A percentile compares a stretch with the other conserved stretches of the same genome.
Conservation (phyloP, 2,113 vertebrate genomes). For the Onychostruthus taczanowskii region DNA sequence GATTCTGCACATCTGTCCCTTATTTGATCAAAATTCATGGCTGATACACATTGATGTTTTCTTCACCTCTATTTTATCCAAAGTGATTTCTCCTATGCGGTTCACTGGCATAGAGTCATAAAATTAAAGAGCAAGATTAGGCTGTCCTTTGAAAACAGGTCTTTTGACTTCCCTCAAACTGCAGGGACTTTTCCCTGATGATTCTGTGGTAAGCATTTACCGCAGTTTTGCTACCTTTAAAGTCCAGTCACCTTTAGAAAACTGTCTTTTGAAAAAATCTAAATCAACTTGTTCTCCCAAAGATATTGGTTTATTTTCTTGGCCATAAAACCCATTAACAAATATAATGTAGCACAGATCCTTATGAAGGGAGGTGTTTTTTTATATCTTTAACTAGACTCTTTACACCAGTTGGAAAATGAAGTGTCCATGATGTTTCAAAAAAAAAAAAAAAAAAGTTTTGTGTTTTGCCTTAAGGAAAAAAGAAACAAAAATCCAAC, state of each 20-base stretch:
- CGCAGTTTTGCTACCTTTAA: background rate
- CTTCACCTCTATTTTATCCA: background rate
- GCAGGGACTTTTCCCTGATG: background rate
- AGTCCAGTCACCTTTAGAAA: background rate
- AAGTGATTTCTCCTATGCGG: background rate
- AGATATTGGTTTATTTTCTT: background rate
- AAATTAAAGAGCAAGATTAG: background rate
- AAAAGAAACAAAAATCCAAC: background rate
- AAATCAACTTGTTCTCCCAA: background rate
- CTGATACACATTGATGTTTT: background rate
- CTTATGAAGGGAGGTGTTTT: accelerated
- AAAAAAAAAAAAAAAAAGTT: background rate
- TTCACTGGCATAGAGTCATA: background rate
- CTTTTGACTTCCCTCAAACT: background rate
- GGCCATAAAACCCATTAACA: background rate
- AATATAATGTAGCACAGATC: background rate
- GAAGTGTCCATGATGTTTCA: no score
- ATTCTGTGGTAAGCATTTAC: background rate
- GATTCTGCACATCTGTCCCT: background rate
- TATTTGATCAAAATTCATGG: background rate
- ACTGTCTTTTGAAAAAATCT: background rate
- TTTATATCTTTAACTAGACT: background rate
- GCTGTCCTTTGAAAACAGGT: background rate
- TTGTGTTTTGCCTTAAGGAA: background rate
- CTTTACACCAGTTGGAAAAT: background rate